Evolutionary conservation across 2,797 vertebrate genomes (phyloP), one percentile per base, ranked within the genome.

Genomic region (Mormyrus hasselquistii): DNA sequence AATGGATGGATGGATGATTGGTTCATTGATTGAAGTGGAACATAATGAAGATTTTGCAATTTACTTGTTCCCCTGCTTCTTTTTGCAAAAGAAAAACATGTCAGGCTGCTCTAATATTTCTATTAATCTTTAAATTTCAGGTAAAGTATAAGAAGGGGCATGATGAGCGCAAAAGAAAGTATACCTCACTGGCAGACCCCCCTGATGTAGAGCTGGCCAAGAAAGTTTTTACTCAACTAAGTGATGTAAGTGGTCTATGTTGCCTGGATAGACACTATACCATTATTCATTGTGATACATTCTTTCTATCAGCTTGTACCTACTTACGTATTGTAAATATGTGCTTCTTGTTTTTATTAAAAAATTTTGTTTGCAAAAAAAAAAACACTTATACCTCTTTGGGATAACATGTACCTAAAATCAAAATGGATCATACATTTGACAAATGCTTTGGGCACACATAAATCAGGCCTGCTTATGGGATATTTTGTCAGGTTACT

Each of bases 101-200:
- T 73, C 65, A 2, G 29, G 65, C 4, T 73, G 14, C 14, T 38
- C 29, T 34, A 34, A 34, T 34, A 34, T 34, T 34, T 34, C 29
- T 34, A 34, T 34, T 34, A 34, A 34, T 34, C 29, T 34, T 34
- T 34, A 34, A 34, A 34, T 44, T 29, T 10, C 94, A 99, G 99
- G 92, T 99, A 91, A 92, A 95, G 88, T 99, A 99, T 94, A 99
- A 99, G 94, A 98, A 99, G 94, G 98, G 98, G 62, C 97, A 97
- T 0, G 88, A 95, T 89, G 92, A 98, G 88, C 97, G 96, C 87
- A 97, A 97, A 91, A 92, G 97, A 76, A 96, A 98, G 91, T 99
- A 96, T 93, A 99, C 98, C 7, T 91, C 96, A 49, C 92, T 99
- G 94, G 90, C 98, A 16, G 97, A 98, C 89, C 97, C 98, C 88